These are phyloP conservation scores for Seriola aureovittata DNA, from an alignment of 2,113 vertebrate species.

Conservation along the genomic window DNA sequence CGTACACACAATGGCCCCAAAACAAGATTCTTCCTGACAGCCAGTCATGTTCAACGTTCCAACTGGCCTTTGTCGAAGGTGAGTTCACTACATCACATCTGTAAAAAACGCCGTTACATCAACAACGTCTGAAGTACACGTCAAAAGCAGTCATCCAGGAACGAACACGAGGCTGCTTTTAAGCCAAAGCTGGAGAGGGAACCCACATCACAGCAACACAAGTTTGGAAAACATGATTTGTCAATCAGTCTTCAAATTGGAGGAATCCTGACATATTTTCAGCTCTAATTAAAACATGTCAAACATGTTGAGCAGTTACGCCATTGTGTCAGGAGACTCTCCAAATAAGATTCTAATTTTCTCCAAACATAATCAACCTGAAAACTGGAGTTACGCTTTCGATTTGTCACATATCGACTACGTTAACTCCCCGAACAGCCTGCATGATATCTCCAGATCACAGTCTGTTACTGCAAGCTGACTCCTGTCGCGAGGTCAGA, in stretches of 20 bases:
- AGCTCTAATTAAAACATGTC: background rate
- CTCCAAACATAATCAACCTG: slow-evolving; percentile 6
- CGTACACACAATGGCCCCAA: slow-evolving; percentile 1
- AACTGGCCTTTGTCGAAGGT: slow-evolving; percentile 38
- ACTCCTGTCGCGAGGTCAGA: background rate
- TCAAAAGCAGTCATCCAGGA: background rate
- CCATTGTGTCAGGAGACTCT: background rate
- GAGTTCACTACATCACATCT: slow-evolving; percentile 15
- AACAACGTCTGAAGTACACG: slow-evolving; percentile 4
- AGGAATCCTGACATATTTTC: slow-evolving; percentile 2
- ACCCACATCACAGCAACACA: background rate
- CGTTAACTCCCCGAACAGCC: background rate
- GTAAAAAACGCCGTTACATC: background rate
- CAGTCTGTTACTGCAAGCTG: background rate
- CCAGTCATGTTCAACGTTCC: slow-evolving; percentile 18
- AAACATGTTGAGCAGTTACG: background rate
- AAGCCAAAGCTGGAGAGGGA: background rate
- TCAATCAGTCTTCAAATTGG: background rate
- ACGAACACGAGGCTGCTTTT: background rate
- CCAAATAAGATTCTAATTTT: slow-evolving; percentile 1
- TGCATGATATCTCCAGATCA: background rate
- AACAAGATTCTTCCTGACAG: slow-evolving; percentile 28
- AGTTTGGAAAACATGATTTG: slow-evolving; percentile 4
- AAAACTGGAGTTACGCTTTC: background rate
- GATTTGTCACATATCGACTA: slow-evolving; percentile 27